Evolutionary conservation across 2,113 vertebrate genomes (phyloP).

Genomic region (Anhinga anhinga): DNA sequence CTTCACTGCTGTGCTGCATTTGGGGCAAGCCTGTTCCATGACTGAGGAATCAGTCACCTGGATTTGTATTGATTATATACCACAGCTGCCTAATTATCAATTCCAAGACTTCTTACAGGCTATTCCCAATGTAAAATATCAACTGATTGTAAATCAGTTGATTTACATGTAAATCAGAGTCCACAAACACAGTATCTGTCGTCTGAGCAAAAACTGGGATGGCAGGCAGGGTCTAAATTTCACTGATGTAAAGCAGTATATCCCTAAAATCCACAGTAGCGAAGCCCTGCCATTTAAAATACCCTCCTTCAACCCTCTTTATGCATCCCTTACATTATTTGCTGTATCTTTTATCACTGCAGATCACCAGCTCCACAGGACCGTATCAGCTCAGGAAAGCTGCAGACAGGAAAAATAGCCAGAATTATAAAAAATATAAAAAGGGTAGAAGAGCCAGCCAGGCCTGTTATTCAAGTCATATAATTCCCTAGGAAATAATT

Average conservation of each 20-base stretch:
- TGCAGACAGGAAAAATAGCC: constrained; percentile 7
- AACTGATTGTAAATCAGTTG: too few relatives aligned
- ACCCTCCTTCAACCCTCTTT: not conserved
- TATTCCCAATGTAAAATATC: not conserved
- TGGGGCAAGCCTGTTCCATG: not conserved
- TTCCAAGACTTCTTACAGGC: not conserved
- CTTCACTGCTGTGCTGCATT: not conserved
- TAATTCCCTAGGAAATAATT: constrained; percentile 37
- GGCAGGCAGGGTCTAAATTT: not conserved
- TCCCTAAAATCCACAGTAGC: not conserved
- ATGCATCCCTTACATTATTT: not conserved
- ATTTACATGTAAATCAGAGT: too few relatives aligned
- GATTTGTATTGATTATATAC: not conserved
- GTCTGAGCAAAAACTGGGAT: not conserved
- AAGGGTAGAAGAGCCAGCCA: not conserved
- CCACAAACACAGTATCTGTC: not conserved
- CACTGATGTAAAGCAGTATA: not conserved
- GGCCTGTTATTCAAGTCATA: not conserved
- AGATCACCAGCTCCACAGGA: not conserved
- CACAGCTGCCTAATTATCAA: not conserved
- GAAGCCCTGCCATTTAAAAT: not conserved
- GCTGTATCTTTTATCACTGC: not conserved
- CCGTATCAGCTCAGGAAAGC: not conserved
- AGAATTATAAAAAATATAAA: not conserved
- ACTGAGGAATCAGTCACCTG: not conserved